Conservation (phyloP, 2,888 invertebrate genomes). For the Meta bourneti region DNA sequence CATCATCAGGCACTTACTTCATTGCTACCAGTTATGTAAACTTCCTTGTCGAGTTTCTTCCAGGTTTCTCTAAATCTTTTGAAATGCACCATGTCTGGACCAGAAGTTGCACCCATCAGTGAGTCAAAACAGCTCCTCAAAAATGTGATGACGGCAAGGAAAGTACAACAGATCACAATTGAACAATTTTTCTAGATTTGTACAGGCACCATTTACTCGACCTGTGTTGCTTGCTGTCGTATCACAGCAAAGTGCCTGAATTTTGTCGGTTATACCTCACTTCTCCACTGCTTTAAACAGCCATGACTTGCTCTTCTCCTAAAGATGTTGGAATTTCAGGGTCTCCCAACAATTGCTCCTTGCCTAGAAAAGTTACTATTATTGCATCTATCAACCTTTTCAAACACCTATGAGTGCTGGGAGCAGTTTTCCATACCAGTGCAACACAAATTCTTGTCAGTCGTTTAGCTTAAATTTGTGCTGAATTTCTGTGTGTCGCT, state of each 20-base stretch:
- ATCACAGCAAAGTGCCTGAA: constrained; percentile 9
- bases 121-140: too few species aligned
- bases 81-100: neutral
- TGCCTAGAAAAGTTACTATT: too few species aligned
- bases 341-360: too few species aligned
- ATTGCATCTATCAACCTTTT: too few species aligned
- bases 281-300: constrained; percentile 4
- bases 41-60: neutral
- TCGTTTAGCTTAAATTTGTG: neutral
- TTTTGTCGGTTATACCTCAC: neutral
- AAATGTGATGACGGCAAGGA: neutral
- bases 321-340: too few species aligned
- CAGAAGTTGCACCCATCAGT: constrained; percentile 3
- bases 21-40: neutral
- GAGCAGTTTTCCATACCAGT: constrained; percentile 4
- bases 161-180: neutral
- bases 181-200: neutral
- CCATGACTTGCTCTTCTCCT: constrained; percentile 7
- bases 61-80: constrained; percentile 15
- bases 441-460: neutral
- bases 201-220: constrained; percentile 7
- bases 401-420: constrained; percentile 14
- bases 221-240: neutral
- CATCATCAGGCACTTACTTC: constrained; percentile 4
- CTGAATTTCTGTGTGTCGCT: neutral